A percentile compares a stretch with the other conserved stretches of the same genome.
Conservation (phyloP, 2,888 invertebrate species). For the Caenorhabditis doughertyi region DNA sequence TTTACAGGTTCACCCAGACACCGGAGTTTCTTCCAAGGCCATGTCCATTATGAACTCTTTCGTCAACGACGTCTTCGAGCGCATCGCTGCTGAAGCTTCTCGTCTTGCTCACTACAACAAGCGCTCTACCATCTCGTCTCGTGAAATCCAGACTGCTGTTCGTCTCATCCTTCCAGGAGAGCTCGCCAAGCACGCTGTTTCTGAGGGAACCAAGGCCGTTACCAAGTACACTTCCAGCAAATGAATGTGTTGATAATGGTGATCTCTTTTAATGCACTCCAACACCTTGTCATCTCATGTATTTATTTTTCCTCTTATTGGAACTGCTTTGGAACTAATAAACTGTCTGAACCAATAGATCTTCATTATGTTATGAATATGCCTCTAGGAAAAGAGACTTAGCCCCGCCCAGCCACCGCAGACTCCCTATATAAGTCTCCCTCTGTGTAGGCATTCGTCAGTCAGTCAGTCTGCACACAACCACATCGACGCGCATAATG, state of each 20-base stretch:
- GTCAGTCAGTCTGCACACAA: slow-evolving; percentile 2
- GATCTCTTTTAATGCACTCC: slow-evolving; percentile 33
- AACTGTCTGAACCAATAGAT: not conserved
- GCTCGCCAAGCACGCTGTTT: slow-evolving; percentile 68
- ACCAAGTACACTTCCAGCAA: slow-evolving; percentile 69
- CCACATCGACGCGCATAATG: slow-evolving; percentile 9
- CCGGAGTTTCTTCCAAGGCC: slow-evolving; percentile 88
- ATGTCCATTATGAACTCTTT: slow-evolving; percentile 89
- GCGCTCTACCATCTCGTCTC: slow-evolving; percentile 87
- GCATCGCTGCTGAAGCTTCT: slow-evolving; percentile 85
- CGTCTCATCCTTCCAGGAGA: slow-evolving; percentile 71
- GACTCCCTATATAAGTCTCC: not conserved
- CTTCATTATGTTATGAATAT: not conserved
- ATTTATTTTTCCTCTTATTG: not conserved
- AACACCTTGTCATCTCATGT: not conserved
- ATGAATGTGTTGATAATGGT: slow-evolving; percentile 23
- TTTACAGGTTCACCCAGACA: slow-evolving; percentile 85
- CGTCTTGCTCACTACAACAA: slow-evolving; percentile 87
- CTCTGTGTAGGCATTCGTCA: not conserved
- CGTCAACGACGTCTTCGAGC: slow-evolving; percentile 88
- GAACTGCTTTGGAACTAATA: not conserved
- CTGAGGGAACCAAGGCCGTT: slow-evolving; percentile 68
- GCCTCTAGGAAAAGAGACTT: slow-evolving; percentile 1
- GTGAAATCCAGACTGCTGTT: slow-evolving; percentile 86
- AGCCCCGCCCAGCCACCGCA: slow-evolving; percentile 55